A percentile compares a stretch with the other conserved stretches of the same genome.
phyloP scores from a whole-genome alignment of 2,797 vertebrate genomes.

The Pitangus sulphuratus region DNA sequence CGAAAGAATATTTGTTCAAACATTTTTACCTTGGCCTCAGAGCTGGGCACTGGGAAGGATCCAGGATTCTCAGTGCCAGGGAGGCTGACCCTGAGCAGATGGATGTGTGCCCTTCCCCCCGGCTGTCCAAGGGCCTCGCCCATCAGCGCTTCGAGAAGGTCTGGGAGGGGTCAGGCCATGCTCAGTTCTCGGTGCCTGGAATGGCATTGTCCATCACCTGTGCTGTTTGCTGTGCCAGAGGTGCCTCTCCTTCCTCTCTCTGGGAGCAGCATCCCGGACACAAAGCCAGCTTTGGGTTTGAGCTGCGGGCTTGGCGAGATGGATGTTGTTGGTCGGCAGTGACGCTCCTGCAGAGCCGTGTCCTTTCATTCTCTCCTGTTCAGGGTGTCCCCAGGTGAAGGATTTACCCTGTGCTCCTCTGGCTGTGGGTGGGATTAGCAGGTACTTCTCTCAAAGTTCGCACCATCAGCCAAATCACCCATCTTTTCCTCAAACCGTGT shows the following conservation, averaged over 20 bases:
- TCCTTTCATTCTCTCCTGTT: neutral
- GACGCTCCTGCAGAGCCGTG: fast-evolving
- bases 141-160: fast-evolving
- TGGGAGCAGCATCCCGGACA: neutral
- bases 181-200: neutral
- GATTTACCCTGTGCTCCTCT: fast-evolving
- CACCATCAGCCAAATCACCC: fast-evolving
- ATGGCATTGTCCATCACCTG: fast-evolving
- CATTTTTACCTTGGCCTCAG: neutral
- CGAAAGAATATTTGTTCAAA: neutral
- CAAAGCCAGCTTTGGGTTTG: neutral
- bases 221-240: neutral
- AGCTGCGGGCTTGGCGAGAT: fast-evolving
- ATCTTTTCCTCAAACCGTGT: neutral
- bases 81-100: no score
- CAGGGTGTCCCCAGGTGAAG: fast-evolving
- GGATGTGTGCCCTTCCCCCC: neutral
- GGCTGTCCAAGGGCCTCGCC: neutral
- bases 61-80: neutral
- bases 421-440: neutral
- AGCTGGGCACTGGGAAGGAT: neutral
- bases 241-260: neutral
- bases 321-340: neutral
- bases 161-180: neutral
- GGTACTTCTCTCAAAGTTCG: neutral